Evolutionary conservation across 2,888 invertebrate genomes (phyloP), one percentile per base, ranked within the genome.

Genomic region (Trypoxylon attenuatum): DNA sequence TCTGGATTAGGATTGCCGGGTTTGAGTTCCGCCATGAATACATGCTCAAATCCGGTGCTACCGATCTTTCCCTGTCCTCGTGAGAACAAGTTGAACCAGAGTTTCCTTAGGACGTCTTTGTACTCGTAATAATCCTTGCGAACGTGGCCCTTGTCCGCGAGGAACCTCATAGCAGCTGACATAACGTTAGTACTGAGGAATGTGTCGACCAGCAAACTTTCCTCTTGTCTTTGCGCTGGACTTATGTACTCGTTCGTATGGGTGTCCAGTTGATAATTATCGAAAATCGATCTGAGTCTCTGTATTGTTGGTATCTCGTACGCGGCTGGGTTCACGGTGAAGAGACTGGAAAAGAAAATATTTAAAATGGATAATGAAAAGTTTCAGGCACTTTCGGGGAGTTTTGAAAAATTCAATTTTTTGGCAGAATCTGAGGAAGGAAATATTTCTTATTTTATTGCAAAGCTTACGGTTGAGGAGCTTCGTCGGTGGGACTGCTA

Each of bases 21-120:
- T 85, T 94, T 95, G 0, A 94, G 88, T 89, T 98, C 97, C 0
- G 96, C 94, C 1, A 97, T 90, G 86, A 97, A 96, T 18, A 96
- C 92, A 82, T 98, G 97, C 86, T 98, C 97, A 83, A 97, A 97
- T 1, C 96, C 97, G 33, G 94, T 94, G 77, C 97, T 96, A 62
- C 96, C 94, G 18, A 94, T 91, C 82, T 91, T 91, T 22, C 94
- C 93, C 10, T 83, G 82, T 23, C 94, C 92, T 66, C 96, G 90
- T 0, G 96, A 92, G 84, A 96, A 98, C 74, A 95, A 90, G 25
- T 92, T 92, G 82, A 95, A 95, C 94, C 94, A 95, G 8, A 94
- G 85, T 67, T 91, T 90, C 81, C 93, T 91, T 6, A 95, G 84
- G n/a, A 91, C 89, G 78, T 93, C 93, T 67, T 91, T 90, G 82